phyloP scores from a whole-genome alignment of 2,888 invertebrate species.

The Thymelicus acteon region DNA sequence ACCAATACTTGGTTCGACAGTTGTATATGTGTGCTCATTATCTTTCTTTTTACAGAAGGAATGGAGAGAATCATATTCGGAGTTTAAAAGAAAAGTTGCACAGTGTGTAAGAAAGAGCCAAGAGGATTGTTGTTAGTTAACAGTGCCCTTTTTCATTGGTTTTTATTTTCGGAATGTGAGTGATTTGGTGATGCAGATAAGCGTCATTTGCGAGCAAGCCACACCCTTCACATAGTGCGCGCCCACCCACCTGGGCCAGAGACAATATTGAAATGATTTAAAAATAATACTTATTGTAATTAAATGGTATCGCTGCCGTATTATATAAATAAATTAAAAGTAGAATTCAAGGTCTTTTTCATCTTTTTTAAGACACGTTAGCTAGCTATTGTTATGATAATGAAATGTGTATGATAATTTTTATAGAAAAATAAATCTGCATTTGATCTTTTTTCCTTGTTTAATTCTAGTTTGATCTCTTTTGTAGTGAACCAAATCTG shows the following conservation, averaged over 20 bases:
- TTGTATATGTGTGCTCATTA: conserved; percentile 82
- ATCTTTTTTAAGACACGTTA: conserved; percentile 83
- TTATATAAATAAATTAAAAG: conserved; percentile 79
- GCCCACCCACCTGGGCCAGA: conserved; percentile 71
- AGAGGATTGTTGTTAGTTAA: conserved; percentile 96
- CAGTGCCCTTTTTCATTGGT: conserved; percentile 83
- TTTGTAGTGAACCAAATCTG: conserved; percentile 74
- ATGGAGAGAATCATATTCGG: conserved; percentile 98
- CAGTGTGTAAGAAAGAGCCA: conserved; percentile 99
- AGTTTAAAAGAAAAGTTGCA: conserved; percentile 99
- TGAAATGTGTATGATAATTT: conserved; percentile 81
- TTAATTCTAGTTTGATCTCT: conserved; percentile 73
- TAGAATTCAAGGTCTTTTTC: conserved; percentile 82
- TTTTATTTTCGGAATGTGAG: conserved; percentile 74
- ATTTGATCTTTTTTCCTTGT: conserved; percentile 63
- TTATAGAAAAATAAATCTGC: conserved; percentile 81
- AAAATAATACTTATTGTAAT: conserved; percentile 83
- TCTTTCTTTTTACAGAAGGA: conserved; percentile 93
- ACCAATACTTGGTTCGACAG: conserved; percentile 58
- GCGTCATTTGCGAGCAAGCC: conserved; percentile 60
- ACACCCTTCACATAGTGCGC: conserved; percentile 60
- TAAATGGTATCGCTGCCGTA: conserved; percentile 82
- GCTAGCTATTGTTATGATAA: conserved; percentile 81
- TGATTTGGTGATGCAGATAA: conserved; percentile 74
- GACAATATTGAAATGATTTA: conserved; percentile 84